These are phyloP conservation scores for Scaeva pyrastri DNA, from an alignment of 2,888 invertebrate genomes.

Conservation along the genomic window DNA sequence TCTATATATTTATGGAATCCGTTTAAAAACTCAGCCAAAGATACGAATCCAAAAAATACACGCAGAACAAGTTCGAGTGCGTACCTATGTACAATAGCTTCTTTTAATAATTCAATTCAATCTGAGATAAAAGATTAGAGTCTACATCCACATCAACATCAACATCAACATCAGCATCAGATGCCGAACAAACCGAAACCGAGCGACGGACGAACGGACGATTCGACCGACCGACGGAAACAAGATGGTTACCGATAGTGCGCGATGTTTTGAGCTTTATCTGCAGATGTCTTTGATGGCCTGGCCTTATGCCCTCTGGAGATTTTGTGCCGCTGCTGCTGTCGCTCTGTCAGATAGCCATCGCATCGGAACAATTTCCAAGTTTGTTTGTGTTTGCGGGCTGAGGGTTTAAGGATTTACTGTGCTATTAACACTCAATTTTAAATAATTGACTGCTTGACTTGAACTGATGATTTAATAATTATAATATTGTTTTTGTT, in stretches of 20 bases:
- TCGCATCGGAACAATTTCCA: slow-evolving; percentile 32
- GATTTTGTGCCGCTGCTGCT: slow-evolving; percentile 1
- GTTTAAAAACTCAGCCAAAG: slow-evolving; percentile 53
- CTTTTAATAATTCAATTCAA: slow-evolving; percentile 66
- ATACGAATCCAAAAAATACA: slow-evolving; percentile 39
- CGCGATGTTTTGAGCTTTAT: slow-evolving; percentile 38
- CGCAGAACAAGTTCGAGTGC: slow-evolving; percentile 42
- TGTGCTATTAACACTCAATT: slow-evolving; percentile 47
- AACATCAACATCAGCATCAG: slow-evolving; percentile 32
- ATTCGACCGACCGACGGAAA: neutral
- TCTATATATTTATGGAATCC: slow-evolving; percentile 57
- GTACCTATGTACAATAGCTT: neutral
- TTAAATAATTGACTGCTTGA: slow-evolving; percentile 23
- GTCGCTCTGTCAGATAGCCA: slow-evolving; percentile 41
- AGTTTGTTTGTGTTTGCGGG: slow-evolving; percentile 20
- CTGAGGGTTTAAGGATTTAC: neutral
- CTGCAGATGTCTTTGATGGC: slow-evolving; percentile 35
- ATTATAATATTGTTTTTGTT: slow-evolving; percentile 22
- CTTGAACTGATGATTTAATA: slow-evolving; percentile 28
- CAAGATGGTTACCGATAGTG: slow-evolving; percentile 52
- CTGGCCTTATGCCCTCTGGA: neutral
- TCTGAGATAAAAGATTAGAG: slow-evolving; percentile 61
- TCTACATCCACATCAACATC: slow-evolving; percentile 32
- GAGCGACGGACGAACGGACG: too few species aligned
- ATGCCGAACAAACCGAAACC: neutral